Evolutionary conservation across 1,140 invertebrate species (phyloP).

Genomic region (Penaeus chinensis): DNA sequence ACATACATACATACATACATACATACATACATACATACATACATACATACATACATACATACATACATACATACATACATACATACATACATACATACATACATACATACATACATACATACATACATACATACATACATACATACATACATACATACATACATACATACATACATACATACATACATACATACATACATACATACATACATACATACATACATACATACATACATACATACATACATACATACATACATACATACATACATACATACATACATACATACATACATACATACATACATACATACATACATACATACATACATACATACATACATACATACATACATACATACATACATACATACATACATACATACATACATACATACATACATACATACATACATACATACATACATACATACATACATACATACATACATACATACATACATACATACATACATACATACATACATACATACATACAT

Average conservation of each 20-base stretch:
- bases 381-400: slow-evolving; percentile 11
- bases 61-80: slow-evolving; percentile 1
- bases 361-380: background rate
- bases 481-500: too few relatives aligned
- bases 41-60: slow-evolving; percentile 9
- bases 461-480: too few relatives aligned
- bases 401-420: background rate
- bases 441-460: too few relatives aligned
- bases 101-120: background rate
- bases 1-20: slow-evolving; percentile 1
- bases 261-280: slow-evolving; percentile 3
- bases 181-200: background rate
- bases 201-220: background rate
- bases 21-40: slow-evolving; percentile 1
- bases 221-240: slow-evolving; percentile 7
- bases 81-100: background rate
- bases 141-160: background rate
- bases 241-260: slow-evolving; percentile 3
- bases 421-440: too few relatives aligned
- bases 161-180: background rate
- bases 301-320: background rate
- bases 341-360: background rate
- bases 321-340: background rate
- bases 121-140: background rate
- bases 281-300: background rate